Evolutionary conservation across 2,113 vertebrate genomes (phyloP).

Genomic region (Dicaeum eximium): DNA sequence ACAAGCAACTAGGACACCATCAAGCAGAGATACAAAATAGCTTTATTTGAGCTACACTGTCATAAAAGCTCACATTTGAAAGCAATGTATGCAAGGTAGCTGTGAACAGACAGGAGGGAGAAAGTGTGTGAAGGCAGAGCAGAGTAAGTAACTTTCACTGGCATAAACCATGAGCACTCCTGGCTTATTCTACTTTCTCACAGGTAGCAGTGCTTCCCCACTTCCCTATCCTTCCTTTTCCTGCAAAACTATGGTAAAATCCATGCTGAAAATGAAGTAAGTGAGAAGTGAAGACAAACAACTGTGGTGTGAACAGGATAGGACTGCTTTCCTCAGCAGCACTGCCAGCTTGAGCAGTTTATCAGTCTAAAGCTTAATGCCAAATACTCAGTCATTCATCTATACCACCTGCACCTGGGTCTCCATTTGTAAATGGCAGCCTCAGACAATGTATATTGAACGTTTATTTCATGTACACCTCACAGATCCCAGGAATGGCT

Average conservation of each 20-base stretch:
- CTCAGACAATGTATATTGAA: neutral
- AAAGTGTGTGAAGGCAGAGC: neutral
- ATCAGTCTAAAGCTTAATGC: neutral
- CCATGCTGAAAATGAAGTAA: neutral
- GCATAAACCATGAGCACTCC: neutral
- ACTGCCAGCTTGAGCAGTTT: neutral
- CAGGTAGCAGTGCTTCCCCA: neutral
- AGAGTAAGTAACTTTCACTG: neutral
- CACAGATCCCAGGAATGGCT: neutral
- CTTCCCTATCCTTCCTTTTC: neutral
- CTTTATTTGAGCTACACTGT: neutral
- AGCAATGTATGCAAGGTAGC: rapidly evolving
- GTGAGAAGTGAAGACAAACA: neutral
- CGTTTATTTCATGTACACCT: neutral
- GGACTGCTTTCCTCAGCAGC: neutral
- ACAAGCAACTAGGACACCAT: neutral
- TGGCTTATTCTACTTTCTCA: neutral
- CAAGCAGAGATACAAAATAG: neutral
- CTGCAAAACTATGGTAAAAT: neutral
- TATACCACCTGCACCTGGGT: neutral
- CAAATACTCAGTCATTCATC: neutral
- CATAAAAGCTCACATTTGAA: neutral
- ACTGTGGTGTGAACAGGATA: neutral
- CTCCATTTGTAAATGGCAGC: neutral
- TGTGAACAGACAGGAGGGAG: neutral